Percentiles rank a stretch among this genome's conserved stretches.
Conservation (phyloP, 2,797 vertebrate genomes). For the Chromis chromis region DNA sequence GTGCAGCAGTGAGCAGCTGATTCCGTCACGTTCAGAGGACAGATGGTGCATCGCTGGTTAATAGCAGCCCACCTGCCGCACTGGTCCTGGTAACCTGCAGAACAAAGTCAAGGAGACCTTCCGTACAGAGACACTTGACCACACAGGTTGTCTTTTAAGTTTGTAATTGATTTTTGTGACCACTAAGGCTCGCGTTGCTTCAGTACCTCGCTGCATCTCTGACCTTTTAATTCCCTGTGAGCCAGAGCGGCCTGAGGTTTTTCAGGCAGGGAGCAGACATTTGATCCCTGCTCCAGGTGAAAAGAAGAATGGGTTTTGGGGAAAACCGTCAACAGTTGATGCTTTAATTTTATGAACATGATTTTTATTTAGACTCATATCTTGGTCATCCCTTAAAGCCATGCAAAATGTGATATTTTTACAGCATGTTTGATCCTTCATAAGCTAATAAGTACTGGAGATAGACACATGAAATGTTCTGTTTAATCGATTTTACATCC, state of each 20-base stretch:
- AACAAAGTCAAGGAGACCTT: slow-evolving; percentile 21
- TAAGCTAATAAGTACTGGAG: too few relatives aligned
- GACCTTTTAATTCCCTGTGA: slow-evolving; percentile 20
- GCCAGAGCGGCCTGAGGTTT: slow-evolving; percentile 2
- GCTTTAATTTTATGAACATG: too few relatives aligned
- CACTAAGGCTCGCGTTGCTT: slow-evolving; percentile 16
- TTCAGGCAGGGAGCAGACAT: slow-evolving; percentile 11
- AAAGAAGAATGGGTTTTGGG: background rate
- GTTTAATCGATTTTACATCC: too few relatives aligned
- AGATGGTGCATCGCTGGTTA: background rate
- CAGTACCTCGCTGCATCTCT: slow-evolving; percentile 1
- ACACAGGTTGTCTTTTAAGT: background rate
- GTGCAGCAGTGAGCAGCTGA: background rate
- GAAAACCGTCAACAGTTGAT: background rate
- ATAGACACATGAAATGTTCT: too few relatives aligned
- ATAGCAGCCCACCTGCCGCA: slow-evolving; percentile 3
- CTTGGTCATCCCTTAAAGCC: too few relatives aligned
- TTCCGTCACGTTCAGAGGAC: background rate
- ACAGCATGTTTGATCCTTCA: too few relatives aligned
- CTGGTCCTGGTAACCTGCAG: background rate
- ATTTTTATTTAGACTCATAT: too few relatives aligned
- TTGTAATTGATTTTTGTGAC: slow-evolving; percentile 33
- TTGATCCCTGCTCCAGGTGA: background rate
- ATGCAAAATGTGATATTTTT: too few relatives aligned
- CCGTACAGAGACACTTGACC: background rate